A percentile compares a stretch with the other conserved stretches of the same genome.
These are phyloP conservation scores for Cyanoderma ruficeps DNA, from an alignment of 2,113 vertebrate species.

Conservation along the genomic window DNA sequence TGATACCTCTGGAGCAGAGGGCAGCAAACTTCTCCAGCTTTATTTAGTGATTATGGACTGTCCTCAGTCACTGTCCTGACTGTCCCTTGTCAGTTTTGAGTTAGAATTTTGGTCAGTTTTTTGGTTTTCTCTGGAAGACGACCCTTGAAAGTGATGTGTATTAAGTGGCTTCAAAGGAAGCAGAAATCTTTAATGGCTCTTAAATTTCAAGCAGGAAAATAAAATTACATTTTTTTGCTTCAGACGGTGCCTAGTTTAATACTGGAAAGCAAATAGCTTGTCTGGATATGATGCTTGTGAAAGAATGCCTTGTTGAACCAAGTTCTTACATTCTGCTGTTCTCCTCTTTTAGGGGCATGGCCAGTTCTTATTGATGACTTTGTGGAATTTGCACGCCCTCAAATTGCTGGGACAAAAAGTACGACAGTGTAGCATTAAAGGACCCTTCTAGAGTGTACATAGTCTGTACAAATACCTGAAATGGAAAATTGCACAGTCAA, in stretches of 20 bases:
- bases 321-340: neutral
- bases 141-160: neutral
- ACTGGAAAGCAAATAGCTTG: neutral
- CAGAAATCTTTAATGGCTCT: neutral
- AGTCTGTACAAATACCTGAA: slow-evolving; percentile 85
- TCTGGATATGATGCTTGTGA: neutral
- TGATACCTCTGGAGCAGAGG: neutral
- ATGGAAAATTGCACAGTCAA: slow-evolving; percentile 85
- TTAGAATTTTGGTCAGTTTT: neutral
- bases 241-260: neutral
- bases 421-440: slow-evolving; percentile 84
- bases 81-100: neutral
- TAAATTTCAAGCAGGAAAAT: neutral
- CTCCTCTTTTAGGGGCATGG: slow-evolving; percentile 78
- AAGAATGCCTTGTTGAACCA: neutral
- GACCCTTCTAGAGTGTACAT: slow-evolving; percentile 82
- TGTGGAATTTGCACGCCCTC: slow-evolving; percentile 91
- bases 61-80: neutral
- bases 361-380: slow-evolving; percentile 90
- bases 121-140: neutral
- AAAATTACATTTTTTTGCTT: neutral
- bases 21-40: neutral
- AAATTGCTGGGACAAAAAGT: slow-evolving; percentile 89
- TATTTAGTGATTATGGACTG: neutral
- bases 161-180: neutral